phyloP scores from a whole-genome alignment of 2,888 invertebrate species.

The Dichetophora obliterata region DNA sequence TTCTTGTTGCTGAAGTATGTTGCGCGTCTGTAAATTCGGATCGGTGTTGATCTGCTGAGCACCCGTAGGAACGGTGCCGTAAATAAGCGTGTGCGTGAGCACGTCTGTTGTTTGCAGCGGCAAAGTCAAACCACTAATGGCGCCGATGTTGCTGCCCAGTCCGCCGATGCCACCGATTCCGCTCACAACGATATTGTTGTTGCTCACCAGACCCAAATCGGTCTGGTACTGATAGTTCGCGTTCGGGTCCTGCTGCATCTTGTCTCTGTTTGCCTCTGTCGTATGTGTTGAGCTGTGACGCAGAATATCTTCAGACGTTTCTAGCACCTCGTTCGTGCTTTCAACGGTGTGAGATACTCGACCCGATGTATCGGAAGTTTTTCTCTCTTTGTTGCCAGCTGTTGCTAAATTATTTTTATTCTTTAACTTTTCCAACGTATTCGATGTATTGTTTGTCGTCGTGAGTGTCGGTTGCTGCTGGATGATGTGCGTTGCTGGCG shows the following conservation, averaged over 20 bases:
- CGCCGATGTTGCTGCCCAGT: conserved; percentile 49
- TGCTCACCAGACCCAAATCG: conserved; percentile 68
- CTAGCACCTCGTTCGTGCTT: conserved; percentile 51
- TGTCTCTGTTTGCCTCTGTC: conserved; percentile 47
- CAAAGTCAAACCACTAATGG: conserved; percentile 50
- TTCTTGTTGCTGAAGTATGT: conserved; percentile 66
- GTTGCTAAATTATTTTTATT: conserved; percentile 27
- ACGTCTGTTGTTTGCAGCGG: conserved; percentile 59
- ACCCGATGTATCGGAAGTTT: too few relatives aligned
- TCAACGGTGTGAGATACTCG: background rate
- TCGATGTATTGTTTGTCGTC: background rate
- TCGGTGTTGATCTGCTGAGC: conserved; percentile 62
- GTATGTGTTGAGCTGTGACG: conserved; percentile 25
- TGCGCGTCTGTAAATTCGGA: conserved; percentile 61
- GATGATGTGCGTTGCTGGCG: conserved; percentile 14
- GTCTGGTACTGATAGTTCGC: conserved; percentile 69
- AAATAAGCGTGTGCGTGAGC: conserved; percentile 66
- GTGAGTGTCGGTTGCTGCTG: conserved; percentile 29
- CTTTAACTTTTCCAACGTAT: conserved; percentile 26
- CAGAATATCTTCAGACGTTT: conserved; percentile 42
- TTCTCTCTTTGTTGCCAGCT: background rate
- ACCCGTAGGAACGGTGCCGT: conserved; percentile 65
- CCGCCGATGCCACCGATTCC: conserved; percentile 42
- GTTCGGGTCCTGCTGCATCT: conserved; percentile 69
- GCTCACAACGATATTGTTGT: conserved; percentile 56